Percentiles rank a stretch among this genome's conserved stretches.
phyloP scores from a whole-genome alignment of 2,113 vertebrate genomes.

The Rhineura floridana region DNA sequence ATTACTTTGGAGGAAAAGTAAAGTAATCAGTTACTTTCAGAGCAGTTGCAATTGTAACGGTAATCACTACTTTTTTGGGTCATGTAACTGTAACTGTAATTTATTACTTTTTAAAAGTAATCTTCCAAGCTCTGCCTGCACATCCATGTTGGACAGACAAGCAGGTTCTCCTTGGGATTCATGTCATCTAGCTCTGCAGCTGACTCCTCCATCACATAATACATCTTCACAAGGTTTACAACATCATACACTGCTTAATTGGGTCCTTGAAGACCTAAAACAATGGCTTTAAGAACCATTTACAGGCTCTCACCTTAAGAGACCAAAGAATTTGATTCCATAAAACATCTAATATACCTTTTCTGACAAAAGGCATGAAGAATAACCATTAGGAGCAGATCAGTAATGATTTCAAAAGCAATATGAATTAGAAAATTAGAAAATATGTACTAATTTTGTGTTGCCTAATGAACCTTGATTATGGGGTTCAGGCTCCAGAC shows the following conservation, averaged over 20 bases:
- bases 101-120: too few species aligned
- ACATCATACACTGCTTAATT: neutral
- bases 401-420: neutral
- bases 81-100: too few species aligned
- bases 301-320: neutral
- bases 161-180: too few species aligned
- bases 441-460: too few species aligned
- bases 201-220: neutral
- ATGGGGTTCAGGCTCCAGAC: too few species aligned
- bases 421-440: too few species aligned
- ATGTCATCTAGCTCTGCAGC: neutral
- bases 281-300: neutral
- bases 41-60: too few species aligned
- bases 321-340: neutral
- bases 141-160: neutral
- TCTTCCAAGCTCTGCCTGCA: too few species aligned
- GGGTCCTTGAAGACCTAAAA: neutral
- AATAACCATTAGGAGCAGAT: neutral
- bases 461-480: too few species aligned
- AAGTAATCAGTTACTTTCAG: too few species aligned
- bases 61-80: too few species aligned
- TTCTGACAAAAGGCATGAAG: neutral
- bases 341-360: neutral
- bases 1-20: too few species aligned
- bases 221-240: neutral